phyloP scores from a whole-genome alignment of 2,113 vertebrate species.

The Microtus richardsoni region DNA sequence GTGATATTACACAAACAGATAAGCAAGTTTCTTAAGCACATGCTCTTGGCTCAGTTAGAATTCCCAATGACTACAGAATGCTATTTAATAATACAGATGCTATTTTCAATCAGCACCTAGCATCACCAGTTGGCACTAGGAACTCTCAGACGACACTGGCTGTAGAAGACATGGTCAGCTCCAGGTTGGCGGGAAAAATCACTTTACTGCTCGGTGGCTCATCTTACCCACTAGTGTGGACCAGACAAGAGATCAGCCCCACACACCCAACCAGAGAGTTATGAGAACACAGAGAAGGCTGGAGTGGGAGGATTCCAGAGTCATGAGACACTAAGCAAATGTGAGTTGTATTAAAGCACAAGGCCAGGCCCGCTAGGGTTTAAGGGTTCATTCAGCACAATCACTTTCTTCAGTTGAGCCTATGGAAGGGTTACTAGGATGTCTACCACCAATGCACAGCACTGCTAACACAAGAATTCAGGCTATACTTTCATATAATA shows the following conservation, averaged over 20 bases:
- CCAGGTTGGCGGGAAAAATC: not conserved
- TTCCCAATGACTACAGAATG: not conserved
- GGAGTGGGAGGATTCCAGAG: not conserved
- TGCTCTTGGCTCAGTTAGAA: not conserved
- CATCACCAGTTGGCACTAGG: not conserved
- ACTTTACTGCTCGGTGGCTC: not conserved
- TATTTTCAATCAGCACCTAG: slow-evolving; percentile 31
- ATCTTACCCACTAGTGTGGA: not conserved
- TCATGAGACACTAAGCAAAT: not conserved
- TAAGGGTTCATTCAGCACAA: not conserved
- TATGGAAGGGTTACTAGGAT: not conserved
- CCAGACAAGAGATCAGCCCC: not conserved
- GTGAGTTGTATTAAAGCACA: not conserved
- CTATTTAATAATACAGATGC: slow-evolving; percentile 8
- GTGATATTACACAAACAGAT: not conserved
- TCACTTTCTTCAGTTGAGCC: not conserved
- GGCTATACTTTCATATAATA: not conserved
- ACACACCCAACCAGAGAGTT: not conserved
- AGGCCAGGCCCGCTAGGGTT: not conserved
- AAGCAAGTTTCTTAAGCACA: not conserved
- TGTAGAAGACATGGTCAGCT: not conserved
- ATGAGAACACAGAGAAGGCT: not conserved
- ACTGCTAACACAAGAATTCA: not conserved
- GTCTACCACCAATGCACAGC: not conserved
- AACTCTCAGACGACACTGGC: not conserved